Evolutionary conservation across 1,140 invertebrate species (phyloP).

Genomic region (Zaprionus taronus): DNA sequence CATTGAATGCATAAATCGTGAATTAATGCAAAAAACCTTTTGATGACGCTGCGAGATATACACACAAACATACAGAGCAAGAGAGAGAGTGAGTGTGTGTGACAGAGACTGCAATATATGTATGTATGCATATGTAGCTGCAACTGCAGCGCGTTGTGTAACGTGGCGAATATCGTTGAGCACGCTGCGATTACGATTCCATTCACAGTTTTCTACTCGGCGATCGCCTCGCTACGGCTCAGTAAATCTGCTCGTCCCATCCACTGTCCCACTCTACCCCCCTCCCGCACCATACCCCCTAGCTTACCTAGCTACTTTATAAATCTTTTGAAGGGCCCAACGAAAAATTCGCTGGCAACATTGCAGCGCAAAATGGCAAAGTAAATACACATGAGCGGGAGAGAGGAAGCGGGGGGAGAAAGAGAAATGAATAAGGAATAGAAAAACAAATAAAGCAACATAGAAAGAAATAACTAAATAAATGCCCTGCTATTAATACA

Average conservation of each 20-base stretch:
- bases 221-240: slow-evolving; percentile 73
- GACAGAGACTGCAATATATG: slow-evolving; percentile 21
- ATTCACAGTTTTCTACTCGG: slow-evolving; percentile 75
- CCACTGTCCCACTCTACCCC: slow-evolving; percentile 2
- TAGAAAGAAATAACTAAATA: slow-evolving; percentile 77
- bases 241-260: slow-evolving; percentile 68
- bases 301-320: slow-evolving; percentile 62
- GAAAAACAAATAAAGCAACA: slow-evolving; percentile 39
- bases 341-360: slow-evolving; percentile 40
- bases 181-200: slow-evolving; percentile 73
- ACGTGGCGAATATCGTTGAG: slow-evolving; percentile 62
- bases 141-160: slow-evolving; percentile 66
- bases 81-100: slow-evolving; percentile 3
- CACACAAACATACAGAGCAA: slow-evolving; percentile 9
- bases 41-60: slow-evolving; percentile 74
- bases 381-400: slow-evolving; percentile 77
- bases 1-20: slow-evolving; percentile 83
- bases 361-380: slow-evolving; percentile 67
- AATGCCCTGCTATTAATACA: slow-evolving; percentile 83
- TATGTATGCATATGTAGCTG: slow-evolving; percentile 49
- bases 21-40: slow-evolving; percentile 83
- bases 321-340: slow-evolving; percentile 78
- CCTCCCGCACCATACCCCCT: neutral
- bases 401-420: neutral
- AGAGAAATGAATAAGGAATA: slow-evolving; percentile 30